Conservation (phyloP, 2,797 vertebrate species). For the Amblyopsis hoosieri region DNA sequence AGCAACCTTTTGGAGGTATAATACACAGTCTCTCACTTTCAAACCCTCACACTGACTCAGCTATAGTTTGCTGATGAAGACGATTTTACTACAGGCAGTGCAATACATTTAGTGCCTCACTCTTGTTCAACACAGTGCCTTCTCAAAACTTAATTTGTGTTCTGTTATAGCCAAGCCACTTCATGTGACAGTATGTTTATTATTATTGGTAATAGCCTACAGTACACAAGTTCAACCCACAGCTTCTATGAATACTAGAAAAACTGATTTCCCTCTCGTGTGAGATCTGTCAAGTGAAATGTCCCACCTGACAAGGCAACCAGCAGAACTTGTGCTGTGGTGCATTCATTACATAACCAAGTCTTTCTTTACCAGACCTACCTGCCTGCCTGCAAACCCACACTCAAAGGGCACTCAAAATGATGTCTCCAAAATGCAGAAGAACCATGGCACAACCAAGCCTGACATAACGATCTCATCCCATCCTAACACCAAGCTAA, state of each 20-base stretch:
- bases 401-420: constrained; percentile 2
- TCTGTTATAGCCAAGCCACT: too few species aligned
- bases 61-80: neutral
- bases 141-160: too few species aligned
- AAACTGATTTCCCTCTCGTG: neutral
- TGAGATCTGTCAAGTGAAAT: constrained; percentile 8
- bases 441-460: neutral
- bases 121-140: neutral
- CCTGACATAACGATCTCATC: constrained; percentile 34
- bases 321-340: constrained; percentile 31
- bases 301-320: constrained; percentile 12
- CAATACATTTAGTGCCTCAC: neutral
- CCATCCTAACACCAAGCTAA: constrained; percentile 23
- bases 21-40: too few species aligned
- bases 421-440: constrained; percentile 13
- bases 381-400: constrained; percentile 42
- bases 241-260: neutral
- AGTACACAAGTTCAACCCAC: too few species aligned
- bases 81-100: neutral
- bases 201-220: too few species aligned
- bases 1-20: too few species aligned
- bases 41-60: too few species aligned
- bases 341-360: constrained; percentile 28
- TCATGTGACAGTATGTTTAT: too few species aligned
- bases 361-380: constrained; percentile 34